These are phyloP conservation scores for Graptemys geographica DNA, from an alignment of 2,797 vertebrate genomes.

Conservation along the genomic window DNA sequence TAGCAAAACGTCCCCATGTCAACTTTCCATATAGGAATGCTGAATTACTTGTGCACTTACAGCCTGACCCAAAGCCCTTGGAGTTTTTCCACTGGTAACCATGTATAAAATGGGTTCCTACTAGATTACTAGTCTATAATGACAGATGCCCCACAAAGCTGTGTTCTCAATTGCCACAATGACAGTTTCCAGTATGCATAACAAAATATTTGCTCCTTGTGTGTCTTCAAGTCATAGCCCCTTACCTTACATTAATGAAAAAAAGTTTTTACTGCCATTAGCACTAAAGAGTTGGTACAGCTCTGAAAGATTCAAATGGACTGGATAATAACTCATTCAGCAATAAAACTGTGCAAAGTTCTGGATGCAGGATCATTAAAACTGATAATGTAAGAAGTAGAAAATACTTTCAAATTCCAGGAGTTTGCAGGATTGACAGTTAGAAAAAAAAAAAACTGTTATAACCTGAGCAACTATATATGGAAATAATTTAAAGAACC, in stretches of 20 bases:
- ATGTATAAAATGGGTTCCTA: not conserved
- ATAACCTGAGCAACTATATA: not conserved
- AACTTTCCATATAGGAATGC: not conserved
- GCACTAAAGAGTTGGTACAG: not conserved
- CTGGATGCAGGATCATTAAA: not conserved
- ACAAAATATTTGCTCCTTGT: not conserved
- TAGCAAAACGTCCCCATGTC: not conserved
- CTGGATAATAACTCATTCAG: not conserved
- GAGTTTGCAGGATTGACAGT: not conserved
- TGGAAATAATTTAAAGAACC: not conserved
- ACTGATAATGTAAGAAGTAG: not conserved
- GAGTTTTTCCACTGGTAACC: not conserved
- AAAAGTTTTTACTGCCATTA: not conserved
- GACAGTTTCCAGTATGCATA: not conserved
- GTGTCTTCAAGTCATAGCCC: constrained; percentile 4
- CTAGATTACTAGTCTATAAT: not conserved
- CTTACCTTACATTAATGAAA: not conserved
- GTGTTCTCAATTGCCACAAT: constrained; percentile 23
- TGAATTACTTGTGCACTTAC: constrained; percentile 11
- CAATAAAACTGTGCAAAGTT: not conserved
- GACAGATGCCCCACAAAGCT: not conserved
- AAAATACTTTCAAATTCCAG: not conserved
- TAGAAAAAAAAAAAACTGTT: not conserved
- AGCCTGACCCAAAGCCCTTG: not conserved
- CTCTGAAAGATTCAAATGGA: not conserved